phyloP scores from a whole-genome alignment of 2,888 invertebrate species.

The Zaprionus obscuricornis region DNA sequence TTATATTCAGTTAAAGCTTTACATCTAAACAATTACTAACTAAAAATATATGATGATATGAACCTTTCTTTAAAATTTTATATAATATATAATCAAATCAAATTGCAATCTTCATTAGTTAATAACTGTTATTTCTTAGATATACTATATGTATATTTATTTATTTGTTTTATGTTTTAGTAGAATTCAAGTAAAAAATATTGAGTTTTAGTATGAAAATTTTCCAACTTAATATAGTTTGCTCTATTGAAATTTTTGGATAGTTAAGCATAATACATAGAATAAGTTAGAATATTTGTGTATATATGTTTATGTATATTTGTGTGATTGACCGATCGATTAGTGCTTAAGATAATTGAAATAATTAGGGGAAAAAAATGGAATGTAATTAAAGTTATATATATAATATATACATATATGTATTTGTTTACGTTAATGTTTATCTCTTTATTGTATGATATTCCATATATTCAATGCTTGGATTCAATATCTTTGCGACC shows the following conservation, averaged over 20 bases:
- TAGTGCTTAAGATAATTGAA: conserved; percentile 12
- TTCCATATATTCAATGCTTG: conserved; percentile 1
- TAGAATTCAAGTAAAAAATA: not conserved
- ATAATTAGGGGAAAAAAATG: not conserved
- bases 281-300: conserved; percentile 4
- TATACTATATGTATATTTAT: not conserved
- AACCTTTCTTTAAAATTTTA: too few species aligned
- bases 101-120: too few species aligned
- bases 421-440: too few species aligned
- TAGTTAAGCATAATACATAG: conserved; percentile 14
- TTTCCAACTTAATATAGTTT: not conserved
- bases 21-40: too few species aligned
- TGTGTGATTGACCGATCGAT: conserved; percentile 11
- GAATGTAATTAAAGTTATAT: conserved; percentile 10
- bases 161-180: not conserved
- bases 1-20: too few species aligned
- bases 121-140: too few species aligned
- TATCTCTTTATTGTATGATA: not conserved
- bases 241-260: conserved; percentile 13
- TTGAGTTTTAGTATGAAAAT: conserved; percentile 2
- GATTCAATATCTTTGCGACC: conserved; percentile 6
- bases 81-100: too few species aligned
- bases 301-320: conserved; percentile 14
- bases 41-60: too few species aligned
- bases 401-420: too few species aligned